These are phyloP conservation scores for Camelus dromedarius DNA, from an alignment of 2,113 vertebrate genomes.

Conservation along the genomic window DNA sequence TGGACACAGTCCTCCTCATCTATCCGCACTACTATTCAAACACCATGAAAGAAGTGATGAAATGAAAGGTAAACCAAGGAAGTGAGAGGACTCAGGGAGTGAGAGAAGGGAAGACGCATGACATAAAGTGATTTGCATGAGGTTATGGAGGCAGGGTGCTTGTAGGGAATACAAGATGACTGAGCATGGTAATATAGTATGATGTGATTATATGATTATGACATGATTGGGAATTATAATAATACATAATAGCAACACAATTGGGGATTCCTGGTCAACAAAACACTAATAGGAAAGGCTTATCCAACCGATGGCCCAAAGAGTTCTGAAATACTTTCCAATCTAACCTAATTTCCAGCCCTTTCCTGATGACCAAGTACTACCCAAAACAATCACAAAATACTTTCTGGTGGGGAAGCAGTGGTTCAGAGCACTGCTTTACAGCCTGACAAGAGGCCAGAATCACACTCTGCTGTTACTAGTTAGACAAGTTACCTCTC, in stretches of 20 bases:
- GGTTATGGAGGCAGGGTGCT: neutral
- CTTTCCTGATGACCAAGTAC: neutral
- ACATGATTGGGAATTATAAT: neutral
- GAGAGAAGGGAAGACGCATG: neutral
- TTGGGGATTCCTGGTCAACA: neutral
- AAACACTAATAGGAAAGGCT: neutral
- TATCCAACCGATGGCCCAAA: neutral
- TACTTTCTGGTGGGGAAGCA: neutral
- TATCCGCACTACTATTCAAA: neutral
- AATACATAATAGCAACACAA: neutral
- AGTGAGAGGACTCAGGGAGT: neutral
- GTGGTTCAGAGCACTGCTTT: neutral
- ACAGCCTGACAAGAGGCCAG: neutral
- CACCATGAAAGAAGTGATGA: neutral
- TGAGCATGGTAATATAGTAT: neutral
- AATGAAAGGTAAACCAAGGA: conserved; percentile 30
- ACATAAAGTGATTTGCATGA: neutral
- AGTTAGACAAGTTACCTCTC: neutral
- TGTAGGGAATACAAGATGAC: neutral
- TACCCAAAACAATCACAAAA: neutral
- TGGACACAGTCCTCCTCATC: neutral
- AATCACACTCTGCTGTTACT: neutral
- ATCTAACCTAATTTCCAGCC: neutral
- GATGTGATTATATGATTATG: neutral
- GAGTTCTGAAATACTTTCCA: neutral